phyloP scores from a whole-genome alignment of 2,797 vertebrate species.

The Sebastes cheni region DNA sequence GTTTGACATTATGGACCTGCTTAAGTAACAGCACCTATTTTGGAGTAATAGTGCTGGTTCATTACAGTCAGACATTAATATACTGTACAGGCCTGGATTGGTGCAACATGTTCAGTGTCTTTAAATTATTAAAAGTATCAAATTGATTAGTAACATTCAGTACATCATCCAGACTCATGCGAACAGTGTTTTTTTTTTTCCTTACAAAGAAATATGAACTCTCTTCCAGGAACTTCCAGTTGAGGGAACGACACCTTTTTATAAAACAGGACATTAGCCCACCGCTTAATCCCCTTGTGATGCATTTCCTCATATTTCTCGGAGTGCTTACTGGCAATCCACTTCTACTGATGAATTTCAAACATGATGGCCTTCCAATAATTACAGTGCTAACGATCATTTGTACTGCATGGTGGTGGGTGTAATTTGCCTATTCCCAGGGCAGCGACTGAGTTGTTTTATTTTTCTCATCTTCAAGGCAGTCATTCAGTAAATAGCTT shows the following conservation, averaged over 20 bases:
- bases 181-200: background rate
- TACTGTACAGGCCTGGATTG: background rate
- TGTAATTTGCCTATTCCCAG: slow-evolving; percentile 67
- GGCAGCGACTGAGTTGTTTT: slow-evolving; percentile 51
- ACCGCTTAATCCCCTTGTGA: slow-evolving; percentile 48
- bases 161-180: slow-evolving; percentile 7
- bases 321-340: slow-evolving; percentile 67
- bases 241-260: slow-evolving; percentile 26
- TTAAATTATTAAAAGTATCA: background rate
- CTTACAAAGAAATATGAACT: slow-evolving; percentile 3
- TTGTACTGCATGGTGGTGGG: slow-evolving; percentile 61
- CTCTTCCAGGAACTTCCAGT: slow-evolving; percentile 3
- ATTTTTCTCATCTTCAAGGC: slow-evolving; percentile 60
- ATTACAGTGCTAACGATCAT: slow-evolving; percentile 75
- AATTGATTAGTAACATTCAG: background rate
- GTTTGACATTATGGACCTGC: slow-evolving; percentile 47
- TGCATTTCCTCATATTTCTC: slow-evolving; percentile 51
- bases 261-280: slow-evolving; percentile 31
- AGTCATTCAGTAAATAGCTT: slow-evolving; percentile 66
- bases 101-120: background rate
- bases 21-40: slow-evolving; percentile 49
- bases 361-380: slow-evolving; percentile 63
- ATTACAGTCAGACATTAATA: background rate
- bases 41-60: slow-evolving; percentile 30
- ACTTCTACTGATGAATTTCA: slow-evolving; percentile 69